Base-by-base conservation (phyloP, 2,113 vertebrate genomes). In the Anoura caudifer region DNA sequence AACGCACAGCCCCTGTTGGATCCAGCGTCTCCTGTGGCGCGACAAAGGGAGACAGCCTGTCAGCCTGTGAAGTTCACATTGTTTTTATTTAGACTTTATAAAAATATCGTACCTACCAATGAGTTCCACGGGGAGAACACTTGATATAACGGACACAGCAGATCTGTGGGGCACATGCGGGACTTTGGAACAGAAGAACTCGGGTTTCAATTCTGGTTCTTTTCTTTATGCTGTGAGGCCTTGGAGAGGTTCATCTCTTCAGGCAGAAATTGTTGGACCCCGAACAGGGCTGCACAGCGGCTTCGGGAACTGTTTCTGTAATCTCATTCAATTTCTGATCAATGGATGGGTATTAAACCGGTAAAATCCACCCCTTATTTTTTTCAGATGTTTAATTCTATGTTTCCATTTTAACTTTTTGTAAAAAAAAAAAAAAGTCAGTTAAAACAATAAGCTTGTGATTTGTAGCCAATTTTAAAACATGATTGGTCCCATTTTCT, bases 11-110 rank as follows among this genome's bases (percentile, higher is more conserved):
- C 28, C 52, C 43, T 22, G 33, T 4, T 59, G 24, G 4, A 36
- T 24, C 7, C 16, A 15, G 7, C 5, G 28, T 41, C 56, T 54
- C 16, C 24, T 4, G 19, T 38, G 11, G 43, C 33, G n/a, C 10
- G 8, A 33, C 33, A 24, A 24, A 41, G 1, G 5, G 4, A 72
- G 15, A 12, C 6, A n/a, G 33, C 0, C 36, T 16, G 7, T 0
- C 6, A n/a, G 33, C 0, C 36, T 16, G 7, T 0, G n/a, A 69
- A 33, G 19, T 19, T 8, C 61, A 38, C 20, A 31, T 33, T 10
- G 19, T 59, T 59, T 63, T 84, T 67, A 91, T 80, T 80, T 73
- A 59, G 16, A 43, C 5, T 13, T n/a, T 47, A 11, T 61, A 41
- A 70, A 86, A 52, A 13, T 16, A 75, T 0, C n/a, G 4, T 36